Percentiles rank a stretch among this genome's conserved stretches.
Conservation (phyloP, 1,140 invertebrate genomes). For the Streblospio benedicti region DNA sequence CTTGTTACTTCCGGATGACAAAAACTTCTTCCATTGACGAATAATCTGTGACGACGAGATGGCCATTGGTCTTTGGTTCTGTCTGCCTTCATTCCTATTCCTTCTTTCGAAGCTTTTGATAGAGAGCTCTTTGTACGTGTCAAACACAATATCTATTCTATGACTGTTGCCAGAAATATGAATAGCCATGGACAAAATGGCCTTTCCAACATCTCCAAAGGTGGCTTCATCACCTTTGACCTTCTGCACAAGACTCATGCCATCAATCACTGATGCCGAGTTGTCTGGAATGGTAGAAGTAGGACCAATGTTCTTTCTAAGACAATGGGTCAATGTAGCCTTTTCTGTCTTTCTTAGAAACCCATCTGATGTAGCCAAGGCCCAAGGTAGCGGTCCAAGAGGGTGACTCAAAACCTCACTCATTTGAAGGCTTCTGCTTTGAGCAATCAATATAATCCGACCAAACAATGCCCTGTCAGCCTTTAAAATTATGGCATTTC, state of each 20-base stretch:
- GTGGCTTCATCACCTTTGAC: not conserved
- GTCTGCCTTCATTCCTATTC: not conserved
- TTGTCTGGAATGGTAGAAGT: too few relatives aligned
- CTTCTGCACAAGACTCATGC: not conserved
- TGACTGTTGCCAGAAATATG: not conserved
- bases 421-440: not conserved
- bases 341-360: too few relatives aligned
- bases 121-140: not conserved
- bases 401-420: not conserved
- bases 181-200: not conserved
- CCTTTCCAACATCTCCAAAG: not conserved
- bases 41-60: too few relatives aligned
- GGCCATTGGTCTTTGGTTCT: too few relatives aligned
- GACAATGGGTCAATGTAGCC: too few relatives aligned
- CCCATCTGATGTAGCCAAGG: too few relatives aligned
- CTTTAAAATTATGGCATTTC: too few relatives aligned
- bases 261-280: not conserved
- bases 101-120: not conserved
- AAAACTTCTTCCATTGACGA: not conserved
- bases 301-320: too few relatives aligned
- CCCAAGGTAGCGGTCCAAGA: too few relatives aligned
- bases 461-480: not conserved
- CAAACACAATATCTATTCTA: not conserved
- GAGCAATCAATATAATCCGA: not conserved
- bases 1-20: conserved; percentile 2